Percentiles rank a stretch among this genome's conserved stretches.
phyloP scores from a whole-genome alignment of 2,888 invertebrate species.

The Rutpela maculata region DNA sequence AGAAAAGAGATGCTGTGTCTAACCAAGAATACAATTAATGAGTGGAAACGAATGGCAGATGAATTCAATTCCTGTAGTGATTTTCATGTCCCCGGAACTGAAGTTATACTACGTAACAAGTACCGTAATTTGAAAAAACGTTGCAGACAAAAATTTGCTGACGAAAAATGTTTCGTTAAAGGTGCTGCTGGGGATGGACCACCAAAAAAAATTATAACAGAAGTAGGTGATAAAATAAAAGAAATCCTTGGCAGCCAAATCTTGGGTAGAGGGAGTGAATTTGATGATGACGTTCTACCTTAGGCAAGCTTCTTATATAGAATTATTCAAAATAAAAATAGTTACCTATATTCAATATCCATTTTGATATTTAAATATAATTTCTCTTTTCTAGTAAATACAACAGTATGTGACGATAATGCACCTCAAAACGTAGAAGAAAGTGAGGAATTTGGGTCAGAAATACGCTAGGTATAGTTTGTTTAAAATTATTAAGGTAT shows the following conservation, averaged over 20 bases:
- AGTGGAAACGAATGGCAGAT: not conserved
- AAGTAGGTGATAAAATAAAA: not conserved
- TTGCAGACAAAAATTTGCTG: not conserved
- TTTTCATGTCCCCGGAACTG: not conserved
- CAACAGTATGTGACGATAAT: not conserved
- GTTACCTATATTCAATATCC: not conserved
- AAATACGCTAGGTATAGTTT: not conserved
- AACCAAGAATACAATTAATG: not conserved
- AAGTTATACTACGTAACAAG: not conserved
- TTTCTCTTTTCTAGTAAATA: not conserved
- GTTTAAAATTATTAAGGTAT: not conserved
- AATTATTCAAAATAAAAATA: not conserved
- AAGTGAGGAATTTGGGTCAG: not conserved
- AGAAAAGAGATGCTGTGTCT: not conserved
- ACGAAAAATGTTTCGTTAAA: not conserved
- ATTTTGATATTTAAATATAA: not conserved
- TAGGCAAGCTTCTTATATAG: not conserved
- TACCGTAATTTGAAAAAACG: slow-evolving; percentile 3
- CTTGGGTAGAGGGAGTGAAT: not conserved
- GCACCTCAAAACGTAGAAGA: not conserved
- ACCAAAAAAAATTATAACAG: not conserved
- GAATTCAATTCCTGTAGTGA: not conserved
- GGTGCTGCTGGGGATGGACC: slow-evolving; percentile 5
- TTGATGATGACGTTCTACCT: not conserved
- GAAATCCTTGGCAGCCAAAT: not conserved